Base-by-base conservation (phyloP, 2,888 invertebrate genomes). In the Tetragonula carbonaria region DNA sequence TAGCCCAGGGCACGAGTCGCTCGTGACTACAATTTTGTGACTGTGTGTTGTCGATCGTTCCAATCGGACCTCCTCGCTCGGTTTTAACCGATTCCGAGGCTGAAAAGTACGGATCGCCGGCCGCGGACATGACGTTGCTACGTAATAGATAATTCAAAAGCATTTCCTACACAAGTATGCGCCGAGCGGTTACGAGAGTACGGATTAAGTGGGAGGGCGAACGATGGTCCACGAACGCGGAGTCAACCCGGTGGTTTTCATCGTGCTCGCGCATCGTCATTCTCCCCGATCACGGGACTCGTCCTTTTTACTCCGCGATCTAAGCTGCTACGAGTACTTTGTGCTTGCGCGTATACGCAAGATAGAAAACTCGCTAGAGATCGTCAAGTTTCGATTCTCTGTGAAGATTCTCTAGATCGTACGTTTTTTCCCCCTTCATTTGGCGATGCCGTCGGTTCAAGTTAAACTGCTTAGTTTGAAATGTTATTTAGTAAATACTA, bases 61-160 rank as follows among this genome's bases (percentile, higher is more conserved):
- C 45, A 23, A 28, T n/a, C 8, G 82, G 55, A 53, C 79, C 67
- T 72, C 57, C 68, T 59, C 68, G 57, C 62, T 75, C 62, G 76
- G 67, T 67, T 67, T 79, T 77, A 73, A 78, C 85, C 72, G 70
- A 65, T 74, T 67, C 76, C 59, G 21, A 38, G 53, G 23, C 59
- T 67, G 82, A 74, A 77, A 83, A 76, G 72, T 80, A 80, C 77
- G 73, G 33, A 70, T 68, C 81, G 75, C 50, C 62, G 62, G 16
- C n/a, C 78, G 76, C 71, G 78, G 80, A 78, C 87, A 87, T 81
- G 85, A 88, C 85, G 82, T 74, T 45, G 82, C 86, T 75, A 82
- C 82, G 77, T 88, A 85, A 88, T 84, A 88, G 88, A 88, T 88
- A 87, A 88, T 88, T 88, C 87, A 86, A 82, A 87, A 87, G 86